Evolutionary conservation across 1,140 invertebrate genomes (phyloP), one percentile per base, ranked within the genome.

Genomic region (Palaemon carinicauda): DNA sequence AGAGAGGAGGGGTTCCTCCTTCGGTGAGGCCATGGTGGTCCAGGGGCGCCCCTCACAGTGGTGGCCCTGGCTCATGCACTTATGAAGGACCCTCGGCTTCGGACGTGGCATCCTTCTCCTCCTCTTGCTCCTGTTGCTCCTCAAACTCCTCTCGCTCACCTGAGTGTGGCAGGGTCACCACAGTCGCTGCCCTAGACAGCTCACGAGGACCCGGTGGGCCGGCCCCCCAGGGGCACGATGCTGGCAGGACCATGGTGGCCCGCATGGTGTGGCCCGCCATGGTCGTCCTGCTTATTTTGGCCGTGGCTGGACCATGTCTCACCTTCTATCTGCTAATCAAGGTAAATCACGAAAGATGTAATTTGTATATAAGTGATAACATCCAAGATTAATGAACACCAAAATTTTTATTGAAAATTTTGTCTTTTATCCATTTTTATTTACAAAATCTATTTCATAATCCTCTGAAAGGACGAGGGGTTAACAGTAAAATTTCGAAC

Each of bases 281-380:
- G 78, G 51, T 80, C 52, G 78, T 80, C 27, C 78, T 80, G 12
- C 78, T 80, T 31, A 41, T 80, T 29, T 54, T 80, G 78, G 78
- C 78, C 53, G 78, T 80, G 29, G 78, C 78, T 60, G 78, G 78
- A 29, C 78, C 78, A 19, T 80, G 41, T 21, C 78, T 80, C 53
- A 80, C 78, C 52, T 80, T 80, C 78, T 80, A 80, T 54, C 78
- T 80, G 52, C 78, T 80, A 31, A 80, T 80, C 31, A 80, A 80
- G 78, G 78, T 80, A 80, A 33, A 54, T 54, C 54, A 19, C 50
- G 41, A 41, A 12, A 7, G 41, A 41, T 1, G n/a, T n/a, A n/a
- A n/a, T n/a, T n/a, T n/a, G n/a, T n/a, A n/a, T n/a, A n/a, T n/a
- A n/a, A n/a, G n/a, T n/a, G n/a, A n/a, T n/a, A n/a, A n/a, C n/a